phyloP scores from a whole-genome alignment of 1,140 invertebrate genomes.

The Panagrolaimus sp. region DNA sequence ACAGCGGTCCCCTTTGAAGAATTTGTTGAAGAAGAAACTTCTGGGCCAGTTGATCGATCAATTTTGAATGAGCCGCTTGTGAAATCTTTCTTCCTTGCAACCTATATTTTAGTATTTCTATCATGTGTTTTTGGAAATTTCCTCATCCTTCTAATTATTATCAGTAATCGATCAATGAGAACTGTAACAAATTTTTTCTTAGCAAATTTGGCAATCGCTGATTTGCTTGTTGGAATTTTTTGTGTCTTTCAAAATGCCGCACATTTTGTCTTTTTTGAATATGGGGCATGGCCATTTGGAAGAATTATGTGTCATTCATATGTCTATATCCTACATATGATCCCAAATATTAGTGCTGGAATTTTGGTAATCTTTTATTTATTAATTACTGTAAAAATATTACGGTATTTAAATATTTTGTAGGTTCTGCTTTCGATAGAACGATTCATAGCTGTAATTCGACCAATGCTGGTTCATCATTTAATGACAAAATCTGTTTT shows the following conservation, averaged over 20 bases:
- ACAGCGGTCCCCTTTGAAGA: too few species aligned
- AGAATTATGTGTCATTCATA: constrained; percentile 48
- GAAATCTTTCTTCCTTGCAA: not conserved
- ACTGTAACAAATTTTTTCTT: constrained; percentile 79
- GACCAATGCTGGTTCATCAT: constrained; percentile 48
- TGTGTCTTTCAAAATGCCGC: constrained; percentile 76
- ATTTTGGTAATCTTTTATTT: constrained; percentile 41
- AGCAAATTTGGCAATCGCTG: constrained; percentile 75
- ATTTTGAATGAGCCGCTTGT: not conserved
- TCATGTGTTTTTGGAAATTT: constrained; percentile 66
- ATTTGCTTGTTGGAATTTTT: constrained; percentile 77
- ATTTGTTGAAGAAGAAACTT: too few species aligned
- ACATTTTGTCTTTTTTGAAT: constrained; percentile 52
- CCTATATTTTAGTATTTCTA: not conserved
- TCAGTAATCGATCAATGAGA: constrained; percentile 70
- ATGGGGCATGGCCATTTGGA: constrained; percentile 55
- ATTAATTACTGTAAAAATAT: constrained; percentile 14
- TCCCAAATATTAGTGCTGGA: constrained; percentile 52
- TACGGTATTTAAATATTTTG: constrained; percentile 19
- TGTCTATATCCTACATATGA: constrained; percentile 52
- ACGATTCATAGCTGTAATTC: constrained; percentile 54
- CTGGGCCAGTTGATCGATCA: too few species aligned
- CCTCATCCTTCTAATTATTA: constrained; percentile 75
- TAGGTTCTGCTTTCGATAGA: constrained; percentile 56
- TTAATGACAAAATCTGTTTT: constrained; percentile 42